Evolutionary conservation across 1,140 invertebrate genomes (phyloP).

Genomic region (Penaeus japonicus): DNA sequence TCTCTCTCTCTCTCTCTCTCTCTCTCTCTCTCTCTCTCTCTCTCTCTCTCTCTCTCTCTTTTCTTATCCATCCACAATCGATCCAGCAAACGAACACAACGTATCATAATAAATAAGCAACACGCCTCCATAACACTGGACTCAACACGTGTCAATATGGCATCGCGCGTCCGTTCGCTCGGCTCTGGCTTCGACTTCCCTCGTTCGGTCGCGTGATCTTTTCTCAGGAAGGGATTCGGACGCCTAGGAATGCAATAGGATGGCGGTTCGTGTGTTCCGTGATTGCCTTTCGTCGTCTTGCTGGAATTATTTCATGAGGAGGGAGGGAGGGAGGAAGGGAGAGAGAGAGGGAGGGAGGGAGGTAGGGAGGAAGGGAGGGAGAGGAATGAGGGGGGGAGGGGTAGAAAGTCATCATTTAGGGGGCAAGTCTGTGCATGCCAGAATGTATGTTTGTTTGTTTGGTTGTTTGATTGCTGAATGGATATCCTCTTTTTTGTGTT

Average conservation of each 20-base stretch:
- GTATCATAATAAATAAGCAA: not conserved
- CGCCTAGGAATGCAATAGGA: no score
- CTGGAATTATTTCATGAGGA: no score
- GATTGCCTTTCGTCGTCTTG: no score
- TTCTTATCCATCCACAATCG: not conserved
- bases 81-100: not conserved
- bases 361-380: not conserved
- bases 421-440: no score
- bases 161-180: not conserved
- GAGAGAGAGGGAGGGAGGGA: not conserved
- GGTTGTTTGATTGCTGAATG: no score
- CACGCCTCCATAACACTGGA: not conserved
- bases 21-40: not conserved
- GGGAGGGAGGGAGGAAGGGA: not conserved
- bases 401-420: no score
- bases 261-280: no score
- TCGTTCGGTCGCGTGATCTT: no score
- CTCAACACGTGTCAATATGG: conserved; percentile 4
- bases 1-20: not conserved
- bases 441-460: no score
- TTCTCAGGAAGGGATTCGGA: no score
- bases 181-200: no score
- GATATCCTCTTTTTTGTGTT: no score
- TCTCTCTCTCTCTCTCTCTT: not conserved
- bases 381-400: not conserved